A percentile compares a stretch with the other conserved stretches of the same genome.
Evolutionary conservation across 2,113 vertebrate species (phyloP).

Genomic region (Noturus placidus): DNA sequence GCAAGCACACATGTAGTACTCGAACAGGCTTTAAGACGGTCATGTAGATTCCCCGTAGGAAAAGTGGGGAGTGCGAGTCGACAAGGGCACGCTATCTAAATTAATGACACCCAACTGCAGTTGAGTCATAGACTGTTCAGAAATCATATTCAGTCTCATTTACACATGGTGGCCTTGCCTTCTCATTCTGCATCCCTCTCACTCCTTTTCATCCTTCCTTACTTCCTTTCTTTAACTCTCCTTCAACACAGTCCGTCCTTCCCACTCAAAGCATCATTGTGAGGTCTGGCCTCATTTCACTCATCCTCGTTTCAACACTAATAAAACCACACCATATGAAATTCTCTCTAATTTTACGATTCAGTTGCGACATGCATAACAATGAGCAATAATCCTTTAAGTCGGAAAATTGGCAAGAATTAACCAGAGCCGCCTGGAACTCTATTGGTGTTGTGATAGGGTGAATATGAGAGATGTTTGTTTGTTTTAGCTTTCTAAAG

Average conservation of each 20-base stretch:
- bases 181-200: neutral
- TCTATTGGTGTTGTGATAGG: neutral
- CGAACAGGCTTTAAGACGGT: neutral
- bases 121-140: slow-evolving; percentile 4
- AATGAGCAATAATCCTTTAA: slow-evolving; percentile 16
- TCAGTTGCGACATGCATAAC: neutral
- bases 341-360: neutral
- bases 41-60: neutral
- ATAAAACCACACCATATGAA: neutral
- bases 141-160: neutral
- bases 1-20: slow-evolving; percentile 1
- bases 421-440: neutral
- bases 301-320: neutral
- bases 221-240: neutral
- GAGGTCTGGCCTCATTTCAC: neutral
- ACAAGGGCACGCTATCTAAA: slow-evolving; percentile 15
- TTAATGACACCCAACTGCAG: slow-evolving; percentile 16
- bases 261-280: neutral
- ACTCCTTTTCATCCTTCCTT: neutral
- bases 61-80: neutral
- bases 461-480: neutral
- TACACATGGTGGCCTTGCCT: neutral
- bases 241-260: neutral
- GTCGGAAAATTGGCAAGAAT: neutral
- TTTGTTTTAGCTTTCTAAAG: neutral